These are phyloP conservation scores for Eleginops maclovinus DNA, from an alignment of 2,113 vertebrate genomes.

Conservation along the genomic window DNA sequence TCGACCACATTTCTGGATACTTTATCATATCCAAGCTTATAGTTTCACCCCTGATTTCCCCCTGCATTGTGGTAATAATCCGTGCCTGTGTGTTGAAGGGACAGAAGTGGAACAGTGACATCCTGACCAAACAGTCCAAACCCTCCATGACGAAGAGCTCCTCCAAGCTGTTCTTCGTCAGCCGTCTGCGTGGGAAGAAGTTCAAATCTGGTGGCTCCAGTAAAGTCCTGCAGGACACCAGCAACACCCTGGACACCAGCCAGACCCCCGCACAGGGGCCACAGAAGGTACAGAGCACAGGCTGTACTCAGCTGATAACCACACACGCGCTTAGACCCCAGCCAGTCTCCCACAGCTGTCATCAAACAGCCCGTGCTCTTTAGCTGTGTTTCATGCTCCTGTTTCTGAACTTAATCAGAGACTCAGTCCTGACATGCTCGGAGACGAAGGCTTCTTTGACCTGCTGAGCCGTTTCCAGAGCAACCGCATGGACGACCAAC, in stretches of 20 bases:
- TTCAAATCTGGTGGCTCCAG: conserved; percentile 85
- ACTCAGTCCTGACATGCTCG: conserved; percentile 84
- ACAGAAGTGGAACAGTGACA: conserved; percentile 93
- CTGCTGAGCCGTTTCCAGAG: conserved; percentile 96
- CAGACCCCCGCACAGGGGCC: conserved; percentile 67
- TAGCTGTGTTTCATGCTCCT: neutral
- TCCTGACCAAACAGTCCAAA: conserved; percentile 92
- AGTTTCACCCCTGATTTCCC: neutral
- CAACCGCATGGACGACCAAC: conserved; percentile 97
- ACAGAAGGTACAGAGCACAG: conserved; percentile 85
- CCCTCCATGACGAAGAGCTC: conserved; percentile 88
- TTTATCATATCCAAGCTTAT: neutral
- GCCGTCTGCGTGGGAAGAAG: conserved; percentile 93
- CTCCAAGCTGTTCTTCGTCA: conserved; percentile 96
- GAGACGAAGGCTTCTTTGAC: conserved; percentile 97
- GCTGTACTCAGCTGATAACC: neutral
- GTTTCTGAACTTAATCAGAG: conserved; percentile 77
- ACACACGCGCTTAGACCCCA: neutral
- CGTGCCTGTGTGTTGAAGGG: conserved; percentile 78
- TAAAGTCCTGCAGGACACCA: conserved; percentile 93
- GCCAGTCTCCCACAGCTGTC: neutral
- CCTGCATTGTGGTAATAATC: neutral
- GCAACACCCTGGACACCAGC: conserved; percentile 88
- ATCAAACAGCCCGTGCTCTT: neutral
- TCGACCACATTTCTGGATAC: too few relatives aligned